Evolutionary conservation across 2,797 vertebrate genomes (phyloP).

Genomic region (Pseudocheirus occidentalis): DNA sequence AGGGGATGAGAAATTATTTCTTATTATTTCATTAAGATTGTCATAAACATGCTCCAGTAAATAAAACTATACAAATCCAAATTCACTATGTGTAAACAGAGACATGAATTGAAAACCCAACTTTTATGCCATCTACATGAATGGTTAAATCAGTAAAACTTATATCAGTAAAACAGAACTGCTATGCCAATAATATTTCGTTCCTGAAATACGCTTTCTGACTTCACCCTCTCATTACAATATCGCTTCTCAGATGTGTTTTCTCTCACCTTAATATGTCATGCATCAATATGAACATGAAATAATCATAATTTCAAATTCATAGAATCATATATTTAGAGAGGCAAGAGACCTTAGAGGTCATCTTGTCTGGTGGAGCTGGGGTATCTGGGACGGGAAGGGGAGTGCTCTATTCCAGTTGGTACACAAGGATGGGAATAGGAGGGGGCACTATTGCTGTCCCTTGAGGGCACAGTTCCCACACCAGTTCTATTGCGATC

Average conservation of each 20-base stretch:
- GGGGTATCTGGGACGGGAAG: not conserved
- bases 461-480: not conserved
- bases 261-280: not conserved
- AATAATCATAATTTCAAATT: not conserved
- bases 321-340: not conserved
- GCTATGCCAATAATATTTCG: not conserved
- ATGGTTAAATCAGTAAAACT: not conserved
- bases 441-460: not conserved
- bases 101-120: not conserved
- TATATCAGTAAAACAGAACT: not conserved
- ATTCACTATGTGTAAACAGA: not conserved
- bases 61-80: not conserved
- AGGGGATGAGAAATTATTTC: not conserved
- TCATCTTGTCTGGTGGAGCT: not conserved
- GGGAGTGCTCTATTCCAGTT: not conserved
- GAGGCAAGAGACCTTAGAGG: not conserved
- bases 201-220: not conserved
- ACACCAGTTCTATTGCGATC: not conserved
- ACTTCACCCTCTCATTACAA: not conserved
- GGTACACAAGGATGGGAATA: not conserved
- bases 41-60: not conserved
- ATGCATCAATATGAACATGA: fast-evolving
- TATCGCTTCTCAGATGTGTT: too few species aligned
- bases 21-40: constrained; percentile 7
- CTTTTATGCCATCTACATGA: not conserved